Base-by-base conservation (phyloP, 2,888 invertebrate species). In the Dicyrtoma fusca region DNA sequence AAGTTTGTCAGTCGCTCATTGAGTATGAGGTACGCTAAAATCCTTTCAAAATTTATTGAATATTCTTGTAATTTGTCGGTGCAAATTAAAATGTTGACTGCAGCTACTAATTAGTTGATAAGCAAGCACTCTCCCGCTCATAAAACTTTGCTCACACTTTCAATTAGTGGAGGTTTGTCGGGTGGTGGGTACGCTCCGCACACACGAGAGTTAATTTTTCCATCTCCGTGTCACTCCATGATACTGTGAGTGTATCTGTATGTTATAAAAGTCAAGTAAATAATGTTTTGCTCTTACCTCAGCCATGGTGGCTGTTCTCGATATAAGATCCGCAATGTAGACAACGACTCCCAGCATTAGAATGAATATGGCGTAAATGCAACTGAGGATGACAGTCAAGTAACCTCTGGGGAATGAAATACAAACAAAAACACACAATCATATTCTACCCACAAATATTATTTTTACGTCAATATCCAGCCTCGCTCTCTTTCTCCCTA, bases 351-450 rank as follows among this genome's bases (percentile, higher is more conserved):
- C 91, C 26, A 90, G 82, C 25, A 90, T 89, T 4, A 91, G 86
- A 74, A 91, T 82, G 78, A 90, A 85, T 76, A 90, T 86, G 53
- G 89, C 89, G 81, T 91, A 91, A 80, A 89, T 87, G 74, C 88
- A 87, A 82, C 90, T 90, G 77, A 88, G 82, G 68, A 89, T 87
- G 63, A 87, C 84, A 3, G 88, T 87, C 76, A 89, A 81, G 81
- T 88, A 87, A 81, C 86, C 85, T 77, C 90, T 90, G 85, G n/a
- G 75, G 75, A 65, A 68, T 69, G 62, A 65, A 71, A 63, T 44
- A 26, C 17, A 49, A 47, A 71, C 34, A 65, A 26, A 64, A 49
- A 61, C 34, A 53, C 34, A 8, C 34, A 34, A 34, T 34, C 34
- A 5, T 34, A 34, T 34, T 51, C n/a, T 51, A 51, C 1, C 21